Evolutionary conservation across 2,888 invertebrate genomes (phyloP), one percentile per base, ranked within the genome.

Genomic region (Drosophila algonquin): DNA sequence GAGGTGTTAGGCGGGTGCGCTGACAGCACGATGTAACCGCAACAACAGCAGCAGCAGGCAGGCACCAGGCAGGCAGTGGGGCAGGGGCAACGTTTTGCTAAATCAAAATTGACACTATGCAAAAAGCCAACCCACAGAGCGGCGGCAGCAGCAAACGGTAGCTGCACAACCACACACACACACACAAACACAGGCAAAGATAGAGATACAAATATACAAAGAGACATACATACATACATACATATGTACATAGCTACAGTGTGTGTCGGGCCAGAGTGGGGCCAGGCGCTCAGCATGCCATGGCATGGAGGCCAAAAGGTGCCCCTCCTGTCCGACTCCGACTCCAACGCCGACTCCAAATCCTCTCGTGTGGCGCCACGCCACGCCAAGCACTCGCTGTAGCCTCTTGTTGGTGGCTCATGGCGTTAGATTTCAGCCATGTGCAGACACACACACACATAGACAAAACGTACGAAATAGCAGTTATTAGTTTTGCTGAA

Each of bases 71-170:
- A 7, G 27, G 18, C 75, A 50, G 63, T 21, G 21, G 69, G 61
- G 77, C 75, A 80, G 74, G 67, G 67, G 61, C 82, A 82, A 65
- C 76, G 76, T 85, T 82, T 82, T 82, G 85, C 82, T 85, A 85
- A 82, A 82, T 82, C 81, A 82, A 82, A 87, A 87, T 83, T 87
- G 87, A 83, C 83, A 83, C 84, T 84, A 83, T 83, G 83, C 87
- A 84, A 83, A 82, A 83, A 81, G 84, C 63, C 77, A 82, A 74
- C 86, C 86, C 81, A 82, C 86, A 69, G 79, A 69, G 78, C 72
- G 80, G 72, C 75, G 76, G 80, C 80, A 56, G 56, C 51, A 46
- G 55, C 75, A 86, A 79, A 86, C 83, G 64, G 83, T 86, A 81
- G 86, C 87, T 59, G 47, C 21, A 21, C 21, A 21, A 21, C 21